These are phyloP conservation scores for Eueides isabella DNA, from an alignment of 1,140 invertebrate species.

Conservation along the genomic window DNA sequence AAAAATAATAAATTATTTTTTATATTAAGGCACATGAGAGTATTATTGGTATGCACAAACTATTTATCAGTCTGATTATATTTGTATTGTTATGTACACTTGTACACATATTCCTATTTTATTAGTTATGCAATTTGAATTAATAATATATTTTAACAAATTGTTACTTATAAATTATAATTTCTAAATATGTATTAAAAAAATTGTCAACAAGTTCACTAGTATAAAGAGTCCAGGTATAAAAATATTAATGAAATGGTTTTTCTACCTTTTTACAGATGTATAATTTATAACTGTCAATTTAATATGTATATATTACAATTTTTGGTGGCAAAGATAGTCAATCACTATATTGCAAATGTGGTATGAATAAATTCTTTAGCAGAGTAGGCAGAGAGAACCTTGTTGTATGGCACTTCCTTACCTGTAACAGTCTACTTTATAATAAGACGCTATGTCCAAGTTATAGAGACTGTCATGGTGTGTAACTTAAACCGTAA, in stretches of 20 bases:
- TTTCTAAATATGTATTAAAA: background rate
- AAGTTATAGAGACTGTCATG: too few relatives aligned
- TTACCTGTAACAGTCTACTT: too few relatives aligned
- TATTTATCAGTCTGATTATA: slow-evolving; percentile 3
- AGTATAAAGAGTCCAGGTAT: background rate
- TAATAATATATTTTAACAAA: background rate
- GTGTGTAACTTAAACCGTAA: too few relatives aligned
- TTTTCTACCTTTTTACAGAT: background rate
- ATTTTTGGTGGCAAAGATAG: background rate
- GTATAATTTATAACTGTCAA: background rate
- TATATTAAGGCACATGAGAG: too few relatives aligned
- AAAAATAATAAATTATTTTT: too few relatives aligned
- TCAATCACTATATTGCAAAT: too few relatives aligned
- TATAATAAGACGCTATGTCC: too few relatives aligned
- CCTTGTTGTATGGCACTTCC: too few relatives aligned
- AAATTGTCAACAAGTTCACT: too few relatives aligned
- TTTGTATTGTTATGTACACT: background rate
- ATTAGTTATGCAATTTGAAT: background rate
- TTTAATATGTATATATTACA: background rate
- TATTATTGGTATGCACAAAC: slow-evolving; percentile 3
- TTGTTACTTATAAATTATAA: background rate
- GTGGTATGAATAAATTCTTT: too few relatives aligned
- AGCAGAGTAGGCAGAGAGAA: too few relatives aligned
- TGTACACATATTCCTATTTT: background rate
- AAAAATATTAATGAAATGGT: background rate